These are phyloP conservation scores for Sakesphorus luctuosus DNA, from an alignment of 2,113 vertebrate species.

Conservation along the genomic window DNA sequence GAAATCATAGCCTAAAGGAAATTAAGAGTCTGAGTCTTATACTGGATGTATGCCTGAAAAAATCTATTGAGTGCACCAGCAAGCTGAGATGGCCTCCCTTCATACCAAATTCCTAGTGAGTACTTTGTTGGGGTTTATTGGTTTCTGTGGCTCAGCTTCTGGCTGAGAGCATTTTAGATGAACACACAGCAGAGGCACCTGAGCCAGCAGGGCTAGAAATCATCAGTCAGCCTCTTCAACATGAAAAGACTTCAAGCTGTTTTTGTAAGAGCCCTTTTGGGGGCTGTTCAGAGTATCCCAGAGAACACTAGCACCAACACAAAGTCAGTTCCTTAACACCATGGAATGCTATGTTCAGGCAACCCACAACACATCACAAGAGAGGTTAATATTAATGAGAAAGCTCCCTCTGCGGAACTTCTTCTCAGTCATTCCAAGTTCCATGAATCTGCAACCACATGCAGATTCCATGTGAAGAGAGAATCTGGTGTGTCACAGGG, in stretches of 20 bases:
- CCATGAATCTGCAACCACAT: neutral
- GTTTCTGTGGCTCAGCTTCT: neutral
- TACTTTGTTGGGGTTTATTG: neutral
- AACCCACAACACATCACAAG: neutral
- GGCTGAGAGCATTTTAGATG: neutral
- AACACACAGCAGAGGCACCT: neutral
- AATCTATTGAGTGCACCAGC: neutral
- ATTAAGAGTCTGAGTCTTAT: constrained; percentile 42
- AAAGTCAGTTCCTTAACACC: neutral
- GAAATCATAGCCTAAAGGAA: constrained; percentile 48
- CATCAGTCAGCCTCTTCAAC: neutral
- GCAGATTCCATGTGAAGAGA: neutral
- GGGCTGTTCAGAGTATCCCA: neutral
- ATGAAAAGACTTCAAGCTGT: neutral
- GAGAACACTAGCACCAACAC: neutral
- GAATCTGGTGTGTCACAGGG: neutral
- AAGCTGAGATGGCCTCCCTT: neutral
- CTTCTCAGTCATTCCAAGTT: neutral
- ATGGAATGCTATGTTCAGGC: neutral
- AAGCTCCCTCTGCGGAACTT: neutral
- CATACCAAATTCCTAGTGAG: neutral
- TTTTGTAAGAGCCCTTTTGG: neutral
- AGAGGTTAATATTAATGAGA: neutral
- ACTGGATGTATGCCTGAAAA: constrained; percentile 35
- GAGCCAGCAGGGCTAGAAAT: neutral